Evolutionary conservation across 2,888 invertebrate species (phyloP), one percentile per base, ranked within the genome.

Genomic region (Melikaiella ostensackeni): DNA sequence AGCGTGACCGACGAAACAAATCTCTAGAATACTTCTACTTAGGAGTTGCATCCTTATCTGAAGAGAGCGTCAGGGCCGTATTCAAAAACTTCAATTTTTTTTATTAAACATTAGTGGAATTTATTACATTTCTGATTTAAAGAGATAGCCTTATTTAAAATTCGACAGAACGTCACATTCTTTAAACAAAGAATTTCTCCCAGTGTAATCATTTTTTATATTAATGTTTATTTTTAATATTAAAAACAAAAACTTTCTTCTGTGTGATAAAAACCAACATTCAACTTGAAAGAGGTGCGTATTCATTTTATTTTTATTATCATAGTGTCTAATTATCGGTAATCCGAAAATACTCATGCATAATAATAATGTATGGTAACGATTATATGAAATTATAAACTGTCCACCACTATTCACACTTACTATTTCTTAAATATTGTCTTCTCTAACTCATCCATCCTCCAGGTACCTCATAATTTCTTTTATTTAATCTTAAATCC

Each of bases 1-100:
- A 70, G 70, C 70, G 70, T 70, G 70, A 70, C 70, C 30, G 55
- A 70, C 50, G 70, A 70, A 70, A 70, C 70, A 70, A 70, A 70
- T 55, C 50, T 55, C 70, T 50, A 55, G 70, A 50, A 66, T 66
- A 66, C 66, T 66, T 66, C 42, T 46, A 70, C 46, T 70, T 70
- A 70, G 33, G 6, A 33, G 30, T 19, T 70, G 70, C 70, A 30
- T 70, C 6, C 70, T 70, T 70, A 70, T 70, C 70, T 70, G 6
- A 33, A 50, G 70, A n/a, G 30, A 70, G 50, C 30, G 30, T 16
- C 70, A 55, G 50, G 50, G n/a, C 27, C 19, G 30, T 46, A 46
- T 66, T 27, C 24, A 66, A n/a, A 50, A 50, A 55, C 30, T 30
- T 30, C 19, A 2, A 19, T n/a, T 50, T 33, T 70, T 70, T 70